These are phyloP conservation scores for Hyposmocoma kahamanoa DNA, from an alignment of 1,140 invertebrate species.

Conservation along the genomic window DNA sequence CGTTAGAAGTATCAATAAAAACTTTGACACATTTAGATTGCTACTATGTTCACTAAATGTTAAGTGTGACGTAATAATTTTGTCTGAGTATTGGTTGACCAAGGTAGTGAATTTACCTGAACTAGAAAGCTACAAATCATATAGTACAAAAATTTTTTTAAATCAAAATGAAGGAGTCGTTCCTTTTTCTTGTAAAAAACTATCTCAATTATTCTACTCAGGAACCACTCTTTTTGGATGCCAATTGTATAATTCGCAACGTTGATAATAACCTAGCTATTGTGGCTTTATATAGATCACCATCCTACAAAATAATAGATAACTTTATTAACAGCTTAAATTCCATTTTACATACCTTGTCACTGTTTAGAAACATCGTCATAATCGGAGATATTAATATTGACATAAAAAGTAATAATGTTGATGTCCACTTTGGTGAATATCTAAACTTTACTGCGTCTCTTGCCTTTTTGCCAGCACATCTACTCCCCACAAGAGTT, in stretches of 20 bases:
- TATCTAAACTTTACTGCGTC: constrained; percentile 12
- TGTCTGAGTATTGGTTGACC: constrained; percentile 21
- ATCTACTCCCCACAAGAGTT: constrained; percentile 6
- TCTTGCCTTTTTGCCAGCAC: constrained; percentile 12
- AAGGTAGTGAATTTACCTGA: constrained; percentile 5
- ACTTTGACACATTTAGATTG: constrained; percentile 14
- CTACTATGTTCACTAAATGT: constrained; percentile 11
- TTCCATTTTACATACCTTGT: neutral
- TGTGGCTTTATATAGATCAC: constrained; percentile 14
- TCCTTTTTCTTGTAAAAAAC: constrained; percentile 9
- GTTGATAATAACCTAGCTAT: neutral
- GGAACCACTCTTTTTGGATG: neutral
- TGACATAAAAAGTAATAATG: neutral
- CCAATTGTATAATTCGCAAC: neutral
- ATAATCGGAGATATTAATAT: constrained; percentile 21
- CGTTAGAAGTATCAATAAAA: constrained; percentile 20
- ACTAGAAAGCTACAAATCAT: constrained; percentile 10
- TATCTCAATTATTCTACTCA: neutral
- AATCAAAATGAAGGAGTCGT: constrained; percentile 25
- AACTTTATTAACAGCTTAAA: constrained; percentile 13
- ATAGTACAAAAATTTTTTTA: neutral
- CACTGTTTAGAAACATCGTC: constrained; percentile 7
- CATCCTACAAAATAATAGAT: constrained; percentile 5
- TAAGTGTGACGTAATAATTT: constrained; percentile 16
- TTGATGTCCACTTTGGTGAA: neutral